Percentiles rank a stretch among this genome's conserved stretches.
phyloP scores from a whole-genome alignment of 2,888 invertebrate species.

The Erebia palarica region DNA sequence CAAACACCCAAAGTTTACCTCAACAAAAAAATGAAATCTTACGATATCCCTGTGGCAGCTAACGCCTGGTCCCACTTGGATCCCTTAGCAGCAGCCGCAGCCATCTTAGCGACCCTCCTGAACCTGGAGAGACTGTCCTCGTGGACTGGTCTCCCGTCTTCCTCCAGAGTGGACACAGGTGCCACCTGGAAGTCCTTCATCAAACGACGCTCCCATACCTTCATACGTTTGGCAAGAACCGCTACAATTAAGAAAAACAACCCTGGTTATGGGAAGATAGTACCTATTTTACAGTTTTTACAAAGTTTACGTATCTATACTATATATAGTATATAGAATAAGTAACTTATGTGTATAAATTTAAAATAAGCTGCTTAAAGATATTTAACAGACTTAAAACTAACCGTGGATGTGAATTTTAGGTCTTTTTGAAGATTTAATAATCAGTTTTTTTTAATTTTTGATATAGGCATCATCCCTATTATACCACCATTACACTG shows the following conservation, averaged over 20 bases:
- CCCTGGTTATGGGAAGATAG: too few relatives aligned
- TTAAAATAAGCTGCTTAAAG: too few relatives aligned
- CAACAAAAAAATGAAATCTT: conserved; percentile 48
- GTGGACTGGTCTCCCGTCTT: conserved; percentile 68
- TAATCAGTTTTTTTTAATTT: too few relatives aligned
- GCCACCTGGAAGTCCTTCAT: conserved; percentile 95
- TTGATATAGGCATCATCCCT: too few relatives aligned
- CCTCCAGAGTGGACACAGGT: conserved; percentile 85
- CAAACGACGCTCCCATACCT: conserved; percentile 92
- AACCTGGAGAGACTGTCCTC: conserved; percentile 86
- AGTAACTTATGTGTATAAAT: too few relatives aligned
- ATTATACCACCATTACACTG: too few relatives aligned
- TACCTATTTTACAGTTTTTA: too few relatives aligned
- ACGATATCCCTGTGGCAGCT: conserved; percentile 81
- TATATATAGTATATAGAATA: too few relatives aligned
- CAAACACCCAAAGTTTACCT: not conserved
- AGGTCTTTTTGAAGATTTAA: too few relatives aligned
- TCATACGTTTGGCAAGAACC: conserved; percentile 89
- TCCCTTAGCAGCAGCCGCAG: conserved; percentile 86
- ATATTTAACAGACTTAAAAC: too few relatives aligned
- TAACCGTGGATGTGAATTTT: too few relatives aligned
- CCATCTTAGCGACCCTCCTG: conserved; percentile 88
- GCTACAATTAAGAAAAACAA: conserved; percentile 64
- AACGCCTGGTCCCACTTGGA: conserved; percentile 90
- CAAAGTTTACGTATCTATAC: too few relatives aligned